Evolutionary conservation across 2,113 vertebrate genomes (phyloP).

Genomic region (Myrmophylax atrothorax): DNA sequence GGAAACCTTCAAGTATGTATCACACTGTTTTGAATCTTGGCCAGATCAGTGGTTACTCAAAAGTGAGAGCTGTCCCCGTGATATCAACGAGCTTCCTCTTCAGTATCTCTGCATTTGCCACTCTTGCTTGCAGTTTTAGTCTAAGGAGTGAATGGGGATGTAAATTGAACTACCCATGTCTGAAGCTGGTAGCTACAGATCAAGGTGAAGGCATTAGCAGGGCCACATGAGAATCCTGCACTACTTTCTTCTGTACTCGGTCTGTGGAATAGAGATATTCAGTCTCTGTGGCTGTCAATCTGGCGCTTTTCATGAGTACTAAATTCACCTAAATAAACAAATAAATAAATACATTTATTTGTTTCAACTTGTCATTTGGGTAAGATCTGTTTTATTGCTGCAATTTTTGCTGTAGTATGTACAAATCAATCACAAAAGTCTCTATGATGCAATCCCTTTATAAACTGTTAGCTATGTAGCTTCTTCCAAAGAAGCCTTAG

Average conservation of each 20-base stretch:
- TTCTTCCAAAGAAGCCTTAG: background rate
- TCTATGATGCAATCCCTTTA: slow-evolving; percentile 11
- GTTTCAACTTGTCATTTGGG: slow-evolving; percentile 21
- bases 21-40: background rate
- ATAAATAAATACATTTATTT: slow-evolving; percentile 3
- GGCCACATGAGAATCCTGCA: background rate
- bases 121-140: background rate
- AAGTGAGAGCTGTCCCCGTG: background rate
- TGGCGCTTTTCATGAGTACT: background rate
- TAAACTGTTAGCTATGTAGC: background rate
- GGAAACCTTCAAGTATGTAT: background rate
- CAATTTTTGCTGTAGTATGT: slow-evolving; percentile 21
- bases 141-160: background rate
- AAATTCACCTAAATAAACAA: slow-evolving; percentile 24
- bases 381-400: slow-evolving; percentile 42
- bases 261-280: background rate
- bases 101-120: background rate
- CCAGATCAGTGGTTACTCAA: background rate
- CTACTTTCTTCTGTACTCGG: background rate
- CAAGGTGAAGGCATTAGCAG: background rate
- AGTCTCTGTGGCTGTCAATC: background rate
- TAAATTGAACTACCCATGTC: background rate
- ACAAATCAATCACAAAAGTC: slow-evolving; percentile 46
- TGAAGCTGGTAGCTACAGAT: background rate
- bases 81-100: background rate